phyloP scores from a whole-genome alignment of 1,140 invertebrate species.

The Anagrus nilaparvatae region DNA sequence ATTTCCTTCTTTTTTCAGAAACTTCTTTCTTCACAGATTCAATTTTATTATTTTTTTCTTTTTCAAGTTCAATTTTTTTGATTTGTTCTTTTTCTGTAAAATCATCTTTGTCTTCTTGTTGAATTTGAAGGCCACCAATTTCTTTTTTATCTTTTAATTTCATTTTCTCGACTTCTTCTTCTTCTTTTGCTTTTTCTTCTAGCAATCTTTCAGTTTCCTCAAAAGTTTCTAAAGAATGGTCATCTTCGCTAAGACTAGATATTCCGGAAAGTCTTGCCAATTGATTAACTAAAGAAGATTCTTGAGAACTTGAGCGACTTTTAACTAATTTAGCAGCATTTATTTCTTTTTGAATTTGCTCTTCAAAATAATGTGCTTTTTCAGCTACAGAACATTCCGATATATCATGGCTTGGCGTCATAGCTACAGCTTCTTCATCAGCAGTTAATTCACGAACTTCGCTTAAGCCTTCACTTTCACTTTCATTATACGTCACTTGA shows the following conservation, averaged over 20 bases:
- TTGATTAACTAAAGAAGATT: background rate
- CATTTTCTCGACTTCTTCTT: background rate
- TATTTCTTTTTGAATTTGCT: conserved; percentile 39
- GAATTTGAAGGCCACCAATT: too few species aligned
- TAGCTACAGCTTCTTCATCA: conserved; percentile 26
- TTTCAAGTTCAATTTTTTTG: background rate
- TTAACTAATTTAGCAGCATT: conserved; percentile 15
- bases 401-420: conserved; percentile 22
- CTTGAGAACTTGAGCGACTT: conserved; percentile 17
- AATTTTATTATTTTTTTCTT: conserved; percentile 1
- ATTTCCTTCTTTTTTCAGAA: conserved; percentile 7
- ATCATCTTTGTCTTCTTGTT: too few species aligned
- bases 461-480: conserved; percentile 32
- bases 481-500: conserved; percentile 35
- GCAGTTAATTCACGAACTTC: conserved; percentile 8
- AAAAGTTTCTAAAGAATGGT: conserved; percentile 7
- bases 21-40: conserved; percentile 10
- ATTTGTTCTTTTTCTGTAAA: background rate
- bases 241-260: conserved; percentile 10
- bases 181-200: conserved; percentile 1
- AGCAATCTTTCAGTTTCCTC: conserved; percentile 9
- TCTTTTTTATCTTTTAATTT: conserved; percentile 2
- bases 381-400: conserved; percentile 41
- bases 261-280: conserved; percentile 11
- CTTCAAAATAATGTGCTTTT: conserved; percentile 41